A percentile compares a stretch with the other conserved stretches of the same genome.
phyloP scores from a whole-genome alignment of 2,888 invertebrate genomes.

The Lobophora halterata region DNA sequence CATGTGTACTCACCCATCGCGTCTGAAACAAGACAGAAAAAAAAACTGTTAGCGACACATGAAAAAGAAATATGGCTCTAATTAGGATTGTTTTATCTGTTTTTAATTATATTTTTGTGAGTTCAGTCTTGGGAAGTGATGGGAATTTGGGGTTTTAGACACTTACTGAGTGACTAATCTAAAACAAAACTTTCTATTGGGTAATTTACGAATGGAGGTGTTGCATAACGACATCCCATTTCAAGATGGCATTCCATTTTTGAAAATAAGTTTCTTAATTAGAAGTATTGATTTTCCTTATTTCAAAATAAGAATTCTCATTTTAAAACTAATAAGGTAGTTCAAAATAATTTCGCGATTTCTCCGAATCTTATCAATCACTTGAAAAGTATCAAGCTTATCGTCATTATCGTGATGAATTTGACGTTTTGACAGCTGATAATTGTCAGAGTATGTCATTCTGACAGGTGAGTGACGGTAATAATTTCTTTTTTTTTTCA shows the following conservation, averaged over 20 bases:
- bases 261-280: no score
- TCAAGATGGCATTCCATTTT: not conserved
- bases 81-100: conserved; percentile 26
- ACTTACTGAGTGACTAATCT: conserved; percentile 10
- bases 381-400: conserved; percentile 29
- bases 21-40: conserved; percentile 85
- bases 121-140: conserved; percentile 24
- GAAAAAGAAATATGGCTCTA: conserved; percentile 30
- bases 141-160: conserved; percentile 16
- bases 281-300: not conserved
- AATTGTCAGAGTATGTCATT: conserved; percentile 46
- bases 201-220: no score
- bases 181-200: no score
- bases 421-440: conserved; percentile 61
- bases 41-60: conserved; percentile 39
- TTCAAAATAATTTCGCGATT: no score
- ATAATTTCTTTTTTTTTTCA: conserved; percentile 24
- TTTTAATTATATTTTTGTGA: conserved; percentile 26
- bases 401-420: conserved; percentile 49
- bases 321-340: no score
- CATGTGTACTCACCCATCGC: conserved; percentile 86
- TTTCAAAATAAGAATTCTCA: conserved; percentile 11
- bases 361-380: conserved; percentile 37
- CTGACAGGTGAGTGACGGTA: conserved; percentile 57
- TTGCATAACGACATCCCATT: conserved; percentile 18